A percentile compares a stretch with the other conserved stretches of the same genome.
These are phyloP conservation scores for Tyrannus savana DNA, from an alignment of 2,113 vertebrate genomes.

Conservation along the genomic window DNA sequence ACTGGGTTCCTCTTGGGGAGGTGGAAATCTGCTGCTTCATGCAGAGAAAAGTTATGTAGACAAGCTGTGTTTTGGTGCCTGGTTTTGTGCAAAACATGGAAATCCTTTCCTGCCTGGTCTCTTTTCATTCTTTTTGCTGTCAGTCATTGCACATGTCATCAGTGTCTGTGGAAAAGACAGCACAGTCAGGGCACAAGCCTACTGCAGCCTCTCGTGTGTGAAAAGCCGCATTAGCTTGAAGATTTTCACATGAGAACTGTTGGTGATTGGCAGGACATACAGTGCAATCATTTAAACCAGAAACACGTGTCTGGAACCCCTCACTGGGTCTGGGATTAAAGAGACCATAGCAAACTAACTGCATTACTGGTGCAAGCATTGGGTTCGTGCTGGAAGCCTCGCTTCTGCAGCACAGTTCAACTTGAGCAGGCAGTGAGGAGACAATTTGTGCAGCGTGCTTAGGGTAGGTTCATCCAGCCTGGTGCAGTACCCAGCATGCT, in stretches of 20 bases:
- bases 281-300: constrained; percentile 1
- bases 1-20: neutral
- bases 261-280: neutral
- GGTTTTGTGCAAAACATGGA: constrained; percentile 26
- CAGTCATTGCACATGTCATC: constrained; percentile 30
- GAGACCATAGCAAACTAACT: neutral
- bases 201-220: neutral
- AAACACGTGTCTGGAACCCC: neutral
- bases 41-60: constrained; percentile 21
- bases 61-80: constrained; percentile 53
- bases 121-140: constrained; percentile 34
- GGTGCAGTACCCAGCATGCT: neutral
- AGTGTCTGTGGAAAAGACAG: neutral
- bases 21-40: constrained; percentile 41
- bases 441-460: neutral
- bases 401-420: neutral
- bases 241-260: neutral
- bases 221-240: neutral
- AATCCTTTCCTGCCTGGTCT: constrained; percentile 49
- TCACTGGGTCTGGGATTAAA: neutral
- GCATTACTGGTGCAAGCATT: neutral
- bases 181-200: neutral
- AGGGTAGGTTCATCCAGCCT: neutral
- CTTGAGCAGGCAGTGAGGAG: neutral
- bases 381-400: neutral